These are phyloP conservation scores for Percopsis omiscomaycus DNA, from an alignment of 2,797 vertebrate species.

Conservation along the genomic window DNA sequence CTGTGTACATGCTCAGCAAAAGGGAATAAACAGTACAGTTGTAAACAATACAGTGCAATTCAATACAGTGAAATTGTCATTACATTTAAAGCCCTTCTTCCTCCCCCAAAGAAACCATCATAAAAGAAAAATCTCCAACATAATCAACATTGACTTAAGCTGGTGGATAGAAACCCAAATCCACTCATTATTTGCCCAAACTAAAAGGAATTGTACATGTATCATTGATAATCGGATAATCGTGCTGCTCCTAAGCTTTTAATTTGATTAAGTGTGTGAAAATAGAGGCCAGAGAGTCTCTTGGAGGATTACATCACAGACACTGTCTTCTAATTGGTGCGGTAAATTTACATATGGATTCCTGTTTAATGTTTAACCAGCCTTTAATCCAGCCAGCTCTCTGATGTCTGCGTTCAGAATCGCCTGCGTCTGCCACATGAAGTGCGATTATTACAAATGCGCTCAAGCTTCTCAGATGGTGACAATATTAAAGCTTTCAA, in stretches of 20 bases:
- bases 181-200: constrained; percentile 90
- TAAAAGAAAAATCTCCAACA: constrained; percentile 32
- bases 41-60: constrained; percentile 10
- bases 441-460: constrained; percentile 78
- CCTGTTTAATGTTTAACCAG: constrained; percentile 89
- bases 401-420: constrained; percentile 82
- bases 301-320: constrained; percentile 84
- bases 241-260: constrained; percentile 88
- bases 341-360: constrained; percentile 93
- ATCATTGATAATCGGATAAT: constrained; percentile 88
- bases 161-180: constrained; percentile 87
- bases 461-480: constrained; percentile 74
- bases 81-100: background rate
- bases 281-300: constrained; percentile 87
- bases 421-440: constrained; percentile 77
- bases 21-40: background rate
- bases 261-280: constrained; percentile 94
- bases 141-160: constrained; percentile 80
- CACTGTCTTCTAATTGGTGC: constrained; percentile 79
- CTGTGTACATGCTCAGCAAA: background rate
- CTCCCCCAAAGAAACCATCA: constrained; percentile 13
- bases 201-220: constrained; percentile 83
- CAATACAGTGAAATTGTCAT: background rate
- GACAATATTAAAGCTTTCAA: constrained; percentile 81
- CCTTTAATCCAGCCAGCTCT: constrained; percentile 87